phyloP scores from a whole-genome alignment of 2,888 invertebrate genomes.

The Eilema griseolum region DNA sequence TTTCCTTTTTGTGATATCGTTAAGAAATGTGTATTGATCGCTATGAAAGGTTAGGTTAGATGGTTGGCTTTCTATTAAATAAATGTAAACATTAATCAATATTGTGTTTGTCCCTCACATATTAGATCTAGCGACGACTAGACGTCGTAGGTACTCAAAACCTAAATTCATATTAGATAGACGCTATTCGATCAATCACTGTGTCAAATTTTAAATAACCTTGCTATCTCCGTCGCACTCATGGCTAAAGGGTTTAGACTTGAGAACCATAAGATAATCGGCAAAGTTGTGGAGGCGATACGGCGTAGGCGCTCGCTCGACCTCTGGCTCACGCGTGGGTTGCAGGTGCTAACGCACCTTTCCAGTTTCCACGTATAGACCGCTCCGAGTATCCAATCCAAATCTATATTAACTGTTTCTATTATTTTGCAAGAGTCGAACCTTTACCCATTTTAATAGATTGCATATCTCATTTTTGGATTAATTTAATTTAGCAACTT shows the following conservation, averaged over 20 bases:
- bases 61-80: neutral
- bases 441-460: constrained; percentile 57
- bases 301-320: constrained; percentile 75
- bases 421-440: constrained; percentile 54
- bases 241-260: constrained; percentile 27
- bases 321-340: constrained; percentile 77
- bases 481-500: neutral
- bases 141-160: constrained; percentile 16
- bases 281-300: constrained; percentile 52
- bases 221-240: constrained; percentile 45
- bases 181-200: constrained; percentile 36
- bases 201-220: constrained; percentile 42
- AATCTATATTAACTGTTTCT: constrained; percentile 57
- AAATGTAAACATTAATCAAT: neutral
- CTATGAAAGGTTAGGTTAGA: neutral
- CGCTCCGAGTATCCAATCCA: constrained; percentile 54
- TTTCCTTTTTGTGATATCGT: constrained; percentile 23
- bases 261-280: constrained; percentile 36
- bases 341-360: constrained; percentile 84
- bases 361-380: constrained; percentile 73
- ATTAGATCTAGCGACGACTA: neutral
- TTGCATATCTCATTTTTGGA: constrained; percentile 32
- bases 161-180: constrained; percentile 27
- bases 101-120: neutral
- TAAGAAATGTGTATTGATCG: neutral